Conservation (phyloP, 2,797 vertebrate genomes). For the Rhynchotus rufescens region DNA sequence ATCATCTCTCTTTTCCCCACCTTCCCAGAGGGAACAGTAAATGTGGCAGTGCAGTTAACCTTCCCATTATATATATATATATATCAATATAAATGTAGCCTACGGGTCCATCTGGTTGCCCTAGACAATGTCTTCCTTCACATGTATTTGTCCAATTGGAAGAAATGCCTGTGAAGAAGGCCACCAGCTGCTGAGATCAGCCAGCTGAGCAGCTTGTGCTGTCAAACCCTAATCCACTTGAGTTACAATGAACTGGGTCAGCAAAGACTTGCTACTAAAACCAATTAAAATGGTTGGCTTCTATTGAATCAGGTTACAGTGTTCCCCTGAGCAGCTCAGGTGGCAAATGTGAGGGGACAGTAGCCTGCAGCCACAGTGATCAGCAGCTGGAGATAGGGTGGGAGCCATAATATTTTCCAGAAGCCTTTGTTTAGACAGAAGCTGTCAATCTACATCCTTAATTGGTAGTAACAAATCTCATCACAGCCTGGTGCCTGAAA, state of each 20-base stretch:
- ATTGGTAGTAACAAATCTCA: slow-evolving; percentile 6
- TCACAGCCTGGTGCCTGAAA: neutral
- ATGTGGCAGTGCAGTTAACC: neutral
- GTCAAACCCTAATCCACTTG: accelerated
- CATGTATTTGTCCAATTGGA: neutral
- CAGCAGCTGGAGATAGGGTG: neutral
- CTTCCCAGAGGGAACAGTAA: neutral
- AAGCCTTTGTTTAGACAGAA: neutral
- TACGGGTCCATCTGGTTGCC: neutral
- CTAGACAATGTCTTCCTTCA: neutral
- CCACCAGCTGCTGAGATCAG: neutral
- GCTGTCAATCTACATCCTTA: slow-evolving; percentile 3
- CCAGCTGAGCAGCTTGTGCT: neutral
- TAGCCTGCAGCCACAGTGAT: neutral
- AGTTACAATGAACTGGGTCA: neutral
- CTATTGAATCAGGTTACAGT: neutral
- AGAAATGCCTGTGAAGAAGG: neutral
- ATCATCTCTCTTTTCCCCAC: neutral
- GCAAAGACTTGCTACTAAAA: neutral
- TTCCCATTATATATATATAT: too few species aligned
- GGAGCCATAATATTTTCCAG: neutral
- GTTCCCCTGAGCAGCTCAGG: neutral
- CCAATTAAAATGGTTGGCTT: neutral
- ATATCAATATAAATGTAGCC: neutral
- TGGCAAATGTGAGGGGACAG: neutral